phyloP scores from a whole-genome alignment of 2,888 invertebrate species.

The Xestia c-nigrum region DNA sequence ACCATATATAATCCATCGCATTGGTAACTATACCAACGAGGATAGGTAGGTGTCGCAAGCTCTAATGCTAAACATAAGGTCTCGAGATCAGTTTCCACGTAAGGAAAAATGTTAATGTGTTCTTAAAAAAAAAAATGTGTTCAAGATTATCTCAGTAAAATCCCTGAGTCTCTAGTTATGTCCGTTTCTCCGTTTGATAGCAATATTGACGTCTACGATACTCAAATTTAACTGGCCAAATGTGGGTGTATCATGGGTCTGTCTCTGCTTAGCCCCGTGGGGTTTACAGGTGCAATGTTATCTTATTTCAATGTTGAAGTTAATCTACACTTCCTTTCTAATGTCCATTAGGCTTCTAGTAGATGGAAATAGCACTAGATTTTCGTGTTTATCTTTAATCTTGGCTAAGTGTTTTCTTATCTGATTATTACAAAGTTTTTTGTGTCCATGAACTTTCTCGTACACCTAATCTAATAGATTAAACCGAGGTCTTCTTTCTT shows the following conservation, averaged over 20 bases:
- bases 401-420: constrained; percentile 15
- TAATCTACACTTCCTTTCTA: neutral
- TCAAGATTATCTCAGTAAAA: neutral
- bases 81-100: too few relatives aligned
- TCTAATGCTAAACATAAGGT: too few relatives aligned
- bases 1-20: too few relatives aligned
- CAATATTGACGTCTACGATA: neutral
- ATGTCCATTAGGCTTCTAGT: neutral
- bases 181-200: neutral
- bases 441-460: neutral
- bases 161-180: neutral
- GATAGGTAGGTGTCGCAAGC: too few relatives aligned
- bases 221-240: neutral
- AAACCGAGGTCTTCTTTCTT: neutral
- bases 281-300: neutral
- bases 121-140: too few relatives aligned
- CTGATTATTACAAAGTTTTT: constrained; percentile 15
- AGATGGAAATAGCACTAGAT: neutral
- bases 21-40: too few relatives aligned
- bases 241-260: neutral
- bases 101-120: too few relatives aligned
- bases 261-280: neutral
- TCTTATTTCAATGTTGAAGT: neutral
- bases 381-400: constrained; percentile 5
- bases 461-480: neutral